Conservation (phyloP, 2,888 invertebrate species). For the Xestia sexstrigata region DNA sequence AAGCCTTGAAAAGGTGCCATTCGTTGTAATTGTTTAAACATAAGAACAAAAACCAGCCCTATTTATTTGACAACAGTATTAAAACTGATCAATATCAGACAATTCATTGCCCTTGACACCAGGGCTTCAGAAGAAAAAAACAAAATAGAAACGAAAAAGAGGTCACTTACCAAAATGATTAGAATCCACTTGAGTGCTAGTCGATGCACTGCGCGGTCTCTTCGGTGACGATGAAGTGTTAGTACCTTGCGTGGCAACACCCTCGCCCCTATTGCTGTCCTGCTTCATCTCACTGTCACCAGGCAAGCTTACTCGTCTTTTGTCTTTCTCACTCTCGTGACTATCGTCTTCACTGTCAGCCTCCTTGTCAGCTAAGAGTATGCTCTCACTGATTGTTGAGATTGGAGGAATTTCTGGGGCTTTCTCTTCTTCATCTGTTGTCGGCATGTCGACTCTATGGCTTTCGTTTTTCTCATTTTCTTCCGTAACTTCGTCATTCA, state of each 20-base stretch:
- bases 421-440: slow-evolving; percentile 81
- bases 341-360: slow-evolving; percentile 81
- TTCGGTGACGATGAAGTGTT: slow-evolving; percentile 91
- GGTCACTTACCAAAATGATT: slow-evolving; percentile 94
- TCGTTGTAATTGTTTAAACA: background rate
- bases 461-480: slow-evolving; percentile 84
- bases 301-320: slow-evolving; percentile 92
- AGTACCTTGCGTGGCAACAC: slow-evolving; percentile 83
- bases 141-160: background rate
- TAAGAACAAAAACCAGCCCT: background rate
- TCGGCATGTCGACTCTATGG: slow-evolving; percentile 77
- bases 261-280: slow-evolving; percentile 82
- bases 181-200: slow-evolving; percentile 96
- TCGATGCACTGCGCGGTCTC: slow-evolving; percentile 94
- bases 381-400: slow-evolving; percentile 94
- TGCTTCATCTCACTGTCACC: slow-evolving; percentile 88
- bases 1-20: background rate
- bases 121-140: background rate
- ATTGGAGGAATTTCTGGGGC: slow-evolving; percentile 92
- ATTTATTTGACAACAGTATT: background rate
- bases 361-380: slow-evolving; percentile 88
- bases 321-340: slow-evolving; percentile 86
- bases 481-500: slow-evolving; percentile 72
- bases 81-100: background rate
- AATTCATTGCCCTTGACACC: background rate